These are phyloP conservation scores for Hoplodrina ambigua DNA, from an alignment of 2,888 invertebrate genomes.

Conservation along the genomic window DNA sequence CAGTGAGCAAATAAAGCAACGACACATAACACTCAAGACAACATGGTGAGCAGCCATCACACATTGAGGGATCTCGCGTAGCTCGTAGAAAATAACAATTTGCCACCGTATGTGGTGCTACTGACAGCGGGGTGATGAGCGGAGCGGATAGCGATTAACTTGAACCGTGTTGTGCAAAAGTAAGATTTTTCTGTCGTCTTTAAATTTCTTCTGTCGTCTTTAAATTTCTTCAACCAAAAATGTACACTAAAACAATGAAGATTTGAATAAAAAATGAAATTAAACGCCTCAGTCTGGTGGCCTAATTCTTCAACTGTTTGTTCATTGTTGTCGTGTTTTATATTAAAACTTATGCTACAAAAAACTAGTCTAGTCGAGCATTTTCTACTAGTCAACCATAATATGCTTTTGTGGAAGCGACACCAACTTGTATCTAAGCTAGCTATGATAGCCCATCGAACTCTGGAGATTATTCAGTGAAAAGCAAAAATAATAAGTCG, in stretches of 20 bases:
- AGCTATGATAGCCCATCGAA: no score
- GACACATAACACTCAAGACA: constrained; percentile 34
- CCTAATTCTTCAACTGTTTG: background rate
- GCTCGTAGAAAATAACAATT: constrained; percentile 67
- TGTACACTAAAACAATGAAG: background rate
- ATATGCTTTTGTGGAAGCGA: background rate
- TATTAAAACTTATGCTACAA: no score
- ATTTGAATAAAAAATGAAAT: background rate
- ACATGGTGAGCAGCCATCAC: constrained; percentile 50
- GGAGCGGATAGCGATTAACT: background rate
- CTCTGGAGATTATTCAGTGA: no score
- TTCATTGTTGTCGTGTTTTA: no score
- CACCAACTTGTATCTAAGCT: no score
- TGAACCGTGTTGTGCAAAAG: background rate
- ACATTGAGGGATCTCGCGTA: constrained; percentile 48
- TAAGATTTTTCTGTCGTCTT: background rate
- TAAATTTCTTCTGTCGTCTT: background rate
- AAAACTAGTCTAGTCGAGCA: no score
- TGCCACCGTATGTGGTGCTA: constrained; percentile 46
- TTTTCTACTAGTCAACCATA: no score
- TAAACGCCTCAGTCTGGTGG: background rate
- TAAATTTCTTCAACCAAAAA: background rate
- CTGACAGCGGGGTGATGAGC: constrained; percentile 9
- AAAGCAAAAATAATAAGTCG: no score
- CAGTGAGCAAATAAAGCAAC: constrained; percentile 33